Percentiles rank a stretch among this genome's conserved stretches.
Conservation (phyloP, 2,113 vertebrate species). For the Alosa alosa region DNA sequence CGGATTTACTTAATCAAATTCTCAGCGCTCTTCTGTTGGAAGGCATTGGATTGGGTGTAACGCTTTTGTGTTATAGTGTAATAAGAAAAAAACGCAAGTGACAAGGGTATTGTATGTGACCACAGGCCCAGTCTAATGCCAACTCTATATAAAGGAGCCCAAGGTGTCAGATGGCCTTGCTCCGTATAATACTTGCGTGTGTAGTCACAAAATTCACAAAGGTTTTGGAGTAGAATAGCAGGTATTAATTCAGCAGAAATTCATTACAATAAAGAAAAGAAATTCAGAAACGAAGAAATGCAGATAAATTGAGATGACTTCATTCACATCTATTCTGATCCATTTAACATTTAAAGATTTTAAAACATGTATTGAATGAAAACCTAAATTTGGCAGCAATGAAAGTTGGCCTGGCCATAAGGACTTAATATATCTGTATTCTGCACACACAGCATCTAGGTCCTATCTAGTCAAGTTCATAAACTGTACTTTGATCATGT, state of each 20-base stretch:
- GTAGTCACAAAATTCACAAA: neutral
- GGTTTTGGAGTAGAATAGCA: neutral
- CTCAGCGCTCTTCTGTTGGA: neutral
- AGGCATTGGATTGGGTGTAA: neutral
- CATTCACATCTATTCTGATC: too few species aligned
- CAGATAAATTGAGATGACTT: too few species aligned
- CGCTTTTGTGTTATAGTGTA: neutral
- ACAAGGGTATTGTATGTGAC: neutral
- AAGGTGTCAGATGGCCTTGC: neutral
- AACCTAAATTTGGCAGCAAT: too few species aligned
- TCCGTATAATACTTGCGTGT: neutral
- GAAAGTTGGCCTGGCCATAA: neutral
- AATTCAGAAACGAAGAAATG: too few species aligned
- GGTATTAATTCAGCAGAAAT: neutral
- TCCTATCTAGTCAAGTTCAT: neutral
- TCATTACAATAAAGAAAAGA: neutral
- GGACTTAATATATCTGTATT: neutral
- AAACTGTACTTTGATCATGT: neutral
- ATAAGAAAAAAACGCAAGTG: neutral
- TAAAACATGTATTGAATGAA: too few species aligned
- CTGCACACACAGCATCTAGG: neutral
- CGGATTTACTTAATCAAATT: constrained; percentile 44
- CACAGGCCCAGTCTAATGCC: neutral
- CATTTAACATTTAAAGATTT: too few species aligned
- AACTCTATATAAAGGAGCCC: neutral